Evolutionary conservation across 2,888 invertebrate species (phyloP).

Genomic region (Glyphotaelius pellucidus): DNA sequence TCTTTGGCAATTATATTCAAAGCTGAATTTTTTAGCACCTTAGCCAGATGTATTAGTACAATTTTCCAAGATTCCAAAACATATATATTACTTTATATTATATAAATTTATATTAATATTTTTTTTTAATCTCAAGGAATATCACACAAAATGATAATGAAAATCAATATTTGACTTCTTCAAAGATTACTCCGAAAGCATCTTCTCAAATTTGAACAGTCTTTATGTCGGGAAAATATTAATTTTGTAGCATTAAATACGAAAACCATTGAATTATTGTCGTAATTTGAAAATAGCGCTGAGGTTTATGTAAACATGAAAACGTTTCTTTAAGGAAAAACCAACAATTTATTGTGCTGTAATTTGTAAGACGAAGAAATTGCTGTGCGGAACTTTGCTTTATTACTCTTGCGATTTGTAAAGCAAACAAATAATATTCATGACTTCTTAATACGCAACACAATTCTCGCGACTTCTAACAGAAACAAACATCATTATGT

Average conservation of each 20-base stretch:
- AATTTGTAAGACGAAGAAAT: neutral
- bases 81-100: too few relatives aligned
- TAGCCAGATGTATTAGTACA: too few relatives aligned
- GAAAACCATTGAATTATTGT: neutral
- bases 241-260: neutral
- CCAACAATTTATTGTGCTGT: slow-evolving; percentile 1
- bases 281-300: neutral
- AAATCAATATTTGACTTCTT: too few relatives aligned
- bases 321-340: neutral
- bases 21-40: too few relatives aligned
- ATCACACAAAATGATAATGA: too few relatives aligned
- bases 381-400: neutral
- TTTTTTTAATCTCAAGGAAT: too few relatives aligned
- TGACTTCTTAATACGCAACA: neutral
- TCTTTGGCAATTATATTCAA: too few relatives aligned
- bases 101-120: too few relatives aligned
- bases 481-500: too few relatives aligned
- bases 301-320: neutral
- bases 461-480: neutral
- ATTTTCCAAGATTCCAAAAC: too few relatives aligned
- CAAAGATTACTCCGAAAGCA: too few relatives aligned
- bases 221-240: neutral
- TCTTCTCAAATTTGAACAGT: neutral
- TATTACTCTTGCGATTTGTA: neutral
- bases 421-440: neutral